Conservation (phyloP, 2,888 invertebrate genomes). For the Eristalis pertinax region DNA sequence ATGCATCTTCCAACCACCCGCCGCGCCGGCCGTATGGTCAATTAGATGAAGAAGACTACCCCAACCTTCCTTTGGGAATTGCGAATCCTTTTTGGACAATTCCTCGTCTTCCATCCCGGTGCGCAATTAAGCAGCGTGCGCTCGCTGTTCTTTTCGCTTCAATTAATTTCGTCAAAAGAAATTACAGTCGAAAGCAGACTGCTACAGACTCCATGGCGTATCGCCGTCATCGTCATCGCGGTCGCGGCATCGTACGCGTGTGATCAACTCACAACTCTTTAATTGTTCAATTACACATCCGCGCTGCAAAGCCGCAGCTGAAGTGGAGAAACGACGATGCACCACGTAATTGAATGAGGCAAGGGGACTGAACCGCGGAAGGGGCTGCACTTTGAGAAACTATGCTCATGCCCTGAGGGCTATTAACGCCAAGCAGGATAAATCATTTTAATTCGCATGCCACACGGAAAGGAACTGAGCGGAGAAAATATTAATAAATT, state of each 20-base stretch:
- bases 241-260: slow-evolving; percentile 62
- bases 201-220: slow-evolving; percentile 26
- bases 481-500: slow-evolving; percentile 65
- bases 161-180: slow-evolving; percentile 71
- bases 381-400: slow-evolving; percentile 34
- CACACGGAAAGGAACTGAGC: slow-evolving; percentile 50
- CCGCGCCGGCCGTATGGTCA: slow-evolving; percentile 49
- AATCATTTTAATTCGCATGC: slow-evolving; percentile 71
- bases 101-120: slow-evolving; percentile 23
- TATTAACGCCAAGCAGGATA: slow-evolving; percentile 67
- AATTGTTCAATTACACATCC: slow-evolving; percentile 71
- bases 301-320: slow-evolving; percentile 38
- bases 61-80: slow-evolving; percentile 29
- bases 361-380: slow-evolving; percentile 1
- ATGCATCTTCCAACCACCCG: slow-evolving; percentile 23
- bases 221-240: slow-evolving; percentile 24
- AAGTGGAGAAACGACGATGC: slow-evolving; percentile 11
- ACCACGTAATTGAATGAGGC: slow-evolving; percentile 55
- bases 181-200: slow-evolving; percentile 66
- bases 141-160: slow-evolving; percentile 57
- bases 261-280: slow-evolving; percentile 70
- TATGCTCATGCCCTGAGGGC: slow-evolving; percentile 47
- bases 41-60: slow-evolving; percentile 49
- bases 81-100: slow-evolving; percentile 38
- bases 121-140: slow-evolving; percentile 53